Evolutionary conservation across 2,113 vertebrate species (phyloP).

Genomic region (Serilophus lunatus): DNA sequence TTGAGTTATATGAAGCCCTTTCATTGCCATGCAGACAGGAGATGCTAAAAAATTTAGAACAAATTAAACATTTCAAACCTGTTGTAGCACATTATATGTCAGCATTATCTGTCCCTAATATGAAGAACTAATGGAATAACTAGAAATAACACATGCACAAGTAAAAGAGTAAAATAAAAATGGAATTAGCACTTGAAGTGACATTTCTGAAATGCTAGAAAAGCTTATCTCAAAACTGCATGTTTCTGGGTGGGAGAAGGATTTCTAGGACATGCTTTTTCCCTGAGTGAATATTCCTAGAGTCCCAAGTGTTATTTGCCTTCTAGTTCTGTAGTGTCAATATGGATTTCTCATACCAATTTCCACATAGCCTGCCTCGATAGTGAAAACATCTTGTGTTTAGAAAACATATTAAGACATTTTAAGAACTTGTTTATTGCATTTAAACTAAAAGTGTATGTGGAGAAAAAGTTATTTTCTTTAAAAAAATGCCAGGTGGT

Average conservation of each 20-base stretch:
- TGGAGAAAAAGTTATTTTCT: not conserved
- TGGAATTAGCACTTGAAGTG: not conserved
- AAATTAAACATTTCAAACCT: not conserved
- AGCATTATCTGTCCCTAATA: not conserved
- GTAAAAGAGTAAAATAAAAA: not conserved
- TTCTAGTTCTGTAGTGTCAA: slow-evolving; percentile 43
- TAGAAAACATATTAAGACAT: not conserved
- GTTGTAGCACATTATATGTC: not conserved
- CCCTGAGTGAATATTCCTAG: slow-evolving; percentile 29
- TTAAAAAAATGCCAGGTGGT: not conserved
- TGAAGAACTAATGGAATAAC: not conserved
- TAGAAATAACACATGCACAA: not conserved
- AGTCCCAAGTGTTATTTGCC: slow-evolving; percentile 32
- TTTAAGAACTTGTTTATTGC: not conserved
- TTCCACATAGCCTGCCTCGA: not conserved
- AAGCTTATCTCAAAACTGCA: not conserved
- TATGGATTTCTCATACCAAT: slow-evolving; percentile 20
- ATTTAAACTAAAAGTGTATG: not conserved
- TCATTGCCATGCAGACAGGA: not conserved
- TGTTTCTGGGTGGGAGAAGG: not conserved
- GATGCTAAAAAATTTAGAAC: not conserved
- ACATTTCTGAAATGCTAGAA: slow-evolving; percentile 1
- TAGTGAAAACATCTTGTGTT: not conserved
- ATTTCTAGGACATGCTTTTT: slow-evolving; percentile 42
- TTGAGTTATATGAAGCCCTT: not conserved